Conservation (phyloP, 2,888 invertebrate species). For the Stegophylla sp. region DNA sequence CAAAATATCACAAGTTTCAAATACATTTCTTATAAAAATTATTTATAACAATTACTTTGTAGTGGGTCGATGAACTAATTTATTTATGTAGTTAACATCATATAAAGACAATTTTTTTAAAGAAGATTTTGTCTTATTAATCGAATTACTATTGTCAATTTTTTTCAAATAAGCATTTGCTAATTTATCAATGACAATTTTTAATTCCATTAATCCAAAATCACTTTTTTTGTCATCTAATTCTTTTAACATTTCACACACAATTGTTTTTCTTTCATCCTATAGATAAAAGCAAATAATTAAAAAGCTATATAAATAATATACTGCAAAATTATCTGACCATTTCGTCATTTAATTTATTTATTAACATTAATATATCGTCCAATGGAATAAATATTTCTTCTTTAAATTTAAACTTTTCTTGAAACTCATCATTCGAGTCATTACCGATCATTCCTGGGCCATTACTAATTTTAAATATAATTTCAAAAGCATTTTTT, state of each 20-base stretch:
- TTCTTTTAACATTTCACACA: not conserved
- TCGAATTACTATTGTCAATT: not conserved
- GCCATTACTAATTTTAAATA: slow-evolving; percentile 9
- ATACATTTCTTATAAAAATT: not conserved
- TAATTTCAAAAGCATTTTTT: not conserved
- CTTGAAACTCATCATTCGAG: too few relatives aligned
- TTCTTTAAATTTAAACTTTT: not conserved
- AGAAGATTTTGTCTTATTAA: not conserved
- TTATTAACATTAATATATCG: not conserved
- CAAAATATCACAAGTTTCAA: not conserved
- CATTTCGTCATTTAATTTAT: not conserved
- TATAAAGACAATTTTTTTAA: not conserved
- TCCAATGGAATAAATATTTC: slow-evolving; percentile 4
- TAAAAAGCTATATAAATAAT: not conserved
- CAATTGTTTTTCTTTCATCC: not conserved
- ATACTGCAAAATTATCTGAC: slow-evolving; percentile 5
- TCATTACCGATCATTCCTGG: not conserved
- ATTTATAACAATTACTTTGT: slow-evolving; percentile 24
- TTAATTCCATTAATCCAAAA: slow-evolving; percentile 17
- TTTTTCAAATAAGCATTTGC: slow-evolving; percentile 1
- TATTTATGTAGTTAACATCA: not conserved
- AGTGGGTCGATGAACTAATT: not conserved
- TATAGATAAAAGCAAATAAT: slow-evolving; percentile 11
- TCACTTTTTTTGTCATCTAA: not conserved
- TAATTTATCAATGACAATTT: not conserved